Evolutionary conservation across 2,797 vertebrate species (phyloP), one percentile per base, ranked within the genome.

Genomic region (Scolopax bukidnonensis): DNA sequence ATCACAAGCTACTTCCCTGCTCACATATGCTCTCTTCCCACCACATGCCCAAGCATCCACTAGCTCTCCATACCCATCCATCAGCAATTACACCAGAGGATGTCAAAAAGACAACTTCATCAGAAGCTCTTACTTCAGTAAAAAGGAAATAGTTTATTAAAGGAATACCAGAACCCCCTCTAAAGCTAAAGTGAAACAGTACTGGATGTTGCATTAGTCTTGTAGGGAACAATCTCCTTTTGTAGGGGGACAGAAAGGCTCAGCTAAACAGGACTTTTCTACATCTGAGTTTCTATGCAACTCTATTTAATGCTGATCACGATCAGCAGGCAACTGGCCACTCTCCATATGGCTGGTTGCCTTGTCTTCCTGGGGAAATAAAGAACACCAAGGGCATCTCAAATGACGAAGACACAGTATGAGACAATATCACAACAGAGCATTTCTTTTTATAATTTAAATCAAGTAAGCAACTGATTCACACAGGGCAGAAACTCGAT

Each of bases 401-500:
- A 94, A 88, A 96, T 97, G 94, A 94, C 91, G 54, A 96, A 87
- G 93, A 95, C 95, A 87, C 96, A 91, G 95, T 93, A 87, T 90
- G 91, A 88, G 83, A 90, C 93, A 91, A 32, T 90, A 95, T 95
- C 83, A 69, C 87, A 95, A 74, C 70, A 73, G 80, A 96, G 77
- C 61, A 65, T 88, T 97, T 96, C 87, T 96, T 93, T 94, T 94
- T 93, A 88, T 92, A 91, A 92, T 95, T 94, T 94, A 96, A 95
- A 96, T 95, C 73, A 95, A 96, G 94, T 92, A 96, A 94, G 95
- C 87, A 95, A 96, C 56, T 67, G 87, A 96, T 96, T 96, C 96
- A 96, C 16, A 5, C 94, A 85, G 94, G 19, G 92, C 59, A 96
- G 95, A 97, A 96, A 96, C 83, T 90, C 0, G 54, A 95, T 94